These are phyloP conservation scores for Zaprionus inermis DNA, from an alignment of 1,140 invertebrate species.

Conservation along the genomic window DNA sequence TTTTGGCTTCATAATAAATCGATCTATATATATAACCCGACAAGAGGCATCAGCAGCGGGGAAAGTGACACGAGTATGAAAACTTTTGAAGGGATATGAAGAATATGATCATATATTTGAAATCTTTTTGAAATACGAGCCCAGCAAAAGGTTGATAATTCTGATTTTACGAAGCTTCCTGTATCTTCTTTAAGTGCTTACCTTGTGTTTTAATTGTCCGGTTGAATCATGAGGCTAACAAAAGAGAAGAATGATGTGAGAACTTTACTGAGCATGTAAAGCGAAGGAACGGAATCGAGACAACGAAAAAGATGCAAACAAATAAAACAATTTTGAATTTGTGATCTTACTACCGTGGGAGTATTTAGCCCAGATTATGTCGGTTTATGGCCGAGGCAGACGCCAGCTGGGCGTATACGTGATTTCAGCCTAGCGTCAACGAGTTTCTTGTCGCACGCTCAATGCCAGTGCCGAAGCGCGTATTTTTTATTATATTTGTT, in stretches of 20 bases:
- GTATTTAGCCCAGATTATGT: not conserved
- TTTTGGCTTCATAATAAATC: conserved; percentile 1
- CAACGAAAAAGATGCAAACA: not conserved
- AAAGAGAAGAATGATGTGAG: conserved; percentile 1
- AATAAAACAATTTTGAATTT: conserved; percentile 9
- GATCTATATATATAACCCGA: not conserved
- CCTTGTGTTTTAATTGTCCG: conserved; percentile 1
- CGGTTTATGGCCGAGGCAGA: not conserved
- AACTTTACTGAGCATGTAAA: not conserved
- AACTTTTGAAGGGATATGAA: not conserved
- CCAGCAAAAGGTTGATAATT: not conserved
- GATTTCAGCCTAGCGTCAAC: conserved; percentile 18
- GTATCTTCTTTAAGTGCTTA: not conserved
- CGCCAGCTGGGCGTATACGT: conserved; percentile 36
- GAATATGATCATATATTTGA: not conserved
- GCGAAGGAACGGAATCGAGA: not conserved
- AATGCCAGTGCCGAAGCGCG: conserved; percentile 20
- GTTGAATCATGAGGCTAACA: not conserved
- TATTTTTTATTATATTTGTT: conserved; percentile 26
- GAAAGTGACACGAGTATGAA: not conserved
- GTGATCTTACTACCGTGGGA: conserved; percentile 5
- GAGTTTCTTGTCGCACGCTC: conserved; percentile 16
- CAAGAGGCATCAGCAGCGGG: not conserved
- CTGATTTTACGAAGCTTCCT: not conserved
- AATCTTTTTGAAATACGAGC: not conserved